Conservation (phyloP, 2,888 invertebrate species). For the Drosophila austrosaltans region DNA sequence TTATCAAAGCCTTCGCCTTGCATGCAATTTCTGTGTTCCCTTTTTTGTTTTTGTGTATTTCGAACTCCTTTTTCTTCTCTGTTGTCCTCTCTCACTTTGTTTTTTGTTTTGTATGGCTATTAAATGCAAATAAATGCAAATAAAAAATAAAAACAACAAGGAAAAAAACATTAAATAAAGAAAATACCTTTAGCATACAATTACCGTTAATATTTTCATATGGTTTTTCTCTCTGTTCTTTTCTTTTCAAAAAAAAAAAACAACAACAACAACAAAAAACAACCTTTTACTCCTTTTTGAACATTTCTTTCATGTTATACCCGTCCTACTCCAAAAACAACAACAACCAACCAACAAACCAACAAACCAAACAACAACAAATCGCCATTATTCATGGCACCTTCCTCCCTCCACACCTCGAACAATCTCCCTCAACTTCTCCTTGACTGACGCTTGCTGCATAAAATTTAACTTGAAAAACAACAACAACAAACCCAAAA, state of each 20-base stretch:
- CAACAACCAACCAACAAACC: conserved; percentile 25
- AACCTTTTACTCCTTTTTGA: conserved; percentile 46
- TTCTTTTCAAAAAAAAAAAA: conserved; percentile 31
- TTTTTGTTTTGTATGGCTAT: conserved; percentile 31
- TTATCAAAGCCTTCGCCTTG: conserved; percentile 37
- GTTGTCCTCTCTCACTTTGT: conserved; percentile 16
- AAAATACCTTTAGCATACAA: conserved; percentile 58
- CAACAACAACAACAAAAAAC: conserved; percentile 30
- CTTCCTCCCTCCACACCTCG: conserved; percentile 35
- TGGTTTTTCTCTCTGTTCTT: conserved; percentile 43
- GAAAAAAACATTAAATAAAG: conserved; percentile 59
- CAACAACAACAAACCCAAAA: conserved; percentile 45
- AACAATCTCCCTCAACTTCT: conserved; percentile 44
- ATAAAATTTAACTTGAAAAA: conserved; percentile 64
- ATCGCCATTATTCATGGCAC: conserved; percentile 57
- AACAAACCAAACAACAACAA: conserved; percentile 45
- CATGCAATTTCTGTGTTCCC: conserved; percentile 60
- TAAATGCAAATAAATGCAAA: conserved; percentile 67
- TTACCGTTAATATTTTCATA: conserved; percentile 49
- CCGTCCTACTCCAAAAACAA: conserved; percentile 52
- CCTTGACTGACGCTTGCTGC: conserved; percentile 66
- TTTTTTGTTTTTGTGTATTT: conserved; percentile 44
- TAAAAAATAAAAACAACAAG: conserved; percentile 3
- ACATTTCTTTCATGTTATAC: conserved; percentile 67
- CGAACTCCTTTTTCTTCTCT: conserved; percentile 29